phyloP scores from a whole-genome alignment of 2,113 vertebrate species.

The Sebastes schlegelii region DNA sequence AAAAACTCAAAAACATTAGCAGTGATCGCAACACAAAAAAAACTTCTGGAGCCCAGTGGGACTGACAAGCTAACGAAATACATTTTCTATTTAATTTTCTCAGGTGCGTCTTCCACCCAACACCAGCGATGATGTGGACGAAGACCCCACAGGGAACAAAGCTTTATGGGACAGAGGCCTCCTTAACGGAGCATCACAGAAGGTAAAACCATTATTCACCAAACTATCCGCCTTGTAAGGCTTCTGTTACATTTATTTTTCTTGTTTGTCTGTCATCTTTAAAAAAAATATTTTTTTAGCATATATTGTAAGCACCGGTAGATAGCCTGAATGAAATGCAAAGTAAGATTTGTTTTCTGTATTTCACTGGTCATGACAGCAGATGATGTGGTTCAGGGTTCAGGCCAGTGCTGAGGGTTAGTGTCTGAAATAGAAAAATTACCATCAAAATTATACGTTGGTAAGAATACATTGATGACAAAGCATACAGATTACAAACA shows the following conservation, averaged over 20 bases:
- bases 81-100: neutral
- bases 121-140: constrained; percentile 97
- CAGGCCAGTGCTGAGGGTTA: neutral
- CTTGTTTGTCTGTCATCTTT: neutral
- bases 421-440: neutral
- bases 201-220: constrained; percentile 82
- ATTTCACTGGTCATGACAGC: neutral
- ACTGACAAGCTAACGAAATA: neutral
- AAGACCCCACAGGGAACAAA: constrained; percentile 99
- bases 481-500: neutral
- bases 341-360: neutral
- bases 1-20: neutral
- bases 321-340: neutral
- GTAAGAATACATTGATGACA: neutral
- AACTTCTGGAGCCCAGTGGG: neutral
- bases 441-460: too few species aligned
- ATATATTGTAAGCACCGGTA: neutral
- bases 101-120: constrained; percentile 97
- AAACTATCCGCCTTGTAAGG: neutral
- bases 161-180: constrained; percentile 97
- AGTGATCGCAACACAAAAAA: neutral
- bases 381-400: neutral
- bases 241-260: neutral
- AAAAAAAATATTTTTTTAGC: neutral
- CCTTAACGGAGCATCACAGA: constrained; percentile 97